phyloP scores from a whole-genome alignment of 2,113 vertebrate genomes.

The Crocuta crocuta region DNA sequence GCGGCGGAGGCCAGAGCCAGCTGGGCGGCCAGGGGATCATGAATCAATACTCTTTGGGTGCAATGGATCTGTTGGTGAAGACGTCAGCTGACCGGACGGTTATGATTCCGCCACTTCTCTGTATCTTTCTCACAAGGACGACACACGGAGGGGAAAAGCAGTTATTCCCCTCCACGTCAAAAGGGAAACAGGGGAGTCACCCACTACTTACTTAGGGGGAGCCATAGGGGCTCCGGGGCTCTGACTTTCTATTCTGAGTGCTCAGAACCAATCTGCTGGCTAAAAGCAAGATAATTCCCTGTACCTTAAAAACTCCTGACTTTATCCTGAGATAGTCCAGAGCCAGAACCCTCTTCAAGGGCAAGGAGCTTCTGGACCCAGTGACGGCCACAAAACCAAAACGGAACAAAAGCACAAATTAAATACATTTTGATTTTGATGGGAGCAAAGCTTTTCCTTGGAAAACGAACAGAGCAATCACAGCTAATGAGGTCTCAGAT shows the following conservation, averaged over 20 bases:
- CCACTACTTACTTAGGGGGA: fast-evolving
- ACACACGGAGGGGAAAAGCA: too few species aligned
- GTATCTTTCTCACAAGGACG: background rate
- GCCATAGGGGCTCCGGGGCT: fast-evolving
- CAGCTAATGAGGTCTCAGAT: background rate
- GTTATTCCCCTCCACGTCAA: fast-evolving
- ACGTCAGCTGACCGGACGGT: background rate
- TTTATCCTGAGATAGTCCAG: background rate
- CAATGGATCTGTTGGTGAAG: background rate
- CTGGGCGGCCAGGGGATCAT: fast-evolving
- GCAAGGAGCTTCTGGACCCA: fast-evolving
- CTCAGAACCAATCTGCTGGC: background rate
- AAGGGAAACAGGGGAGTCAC: background rate
- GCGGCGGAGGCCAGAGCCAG: fast-evolving
- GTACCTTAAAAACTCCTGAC: background rate
- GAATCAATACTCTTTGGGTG: background rate
- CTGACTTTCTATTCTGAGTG: fast-evolving
- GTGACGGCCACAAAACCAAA: background rate
- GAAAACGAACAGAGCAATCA: background rate
- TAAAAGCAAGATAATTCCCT: background rate
- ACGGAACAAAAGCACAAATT: background rate
- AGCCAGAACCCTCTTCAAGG: background rate
- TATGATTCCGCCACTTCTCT: background rate
- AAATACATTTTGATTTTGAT: background rate
- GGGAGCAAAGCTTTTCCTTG: background rate